A percentile compares a stretch with the other conserved stretches of the same genome.
phyloP scores from a whole-genome alignment of 2,888 invertebrate genomes.

The Lithophane ornitopus region DNA sequence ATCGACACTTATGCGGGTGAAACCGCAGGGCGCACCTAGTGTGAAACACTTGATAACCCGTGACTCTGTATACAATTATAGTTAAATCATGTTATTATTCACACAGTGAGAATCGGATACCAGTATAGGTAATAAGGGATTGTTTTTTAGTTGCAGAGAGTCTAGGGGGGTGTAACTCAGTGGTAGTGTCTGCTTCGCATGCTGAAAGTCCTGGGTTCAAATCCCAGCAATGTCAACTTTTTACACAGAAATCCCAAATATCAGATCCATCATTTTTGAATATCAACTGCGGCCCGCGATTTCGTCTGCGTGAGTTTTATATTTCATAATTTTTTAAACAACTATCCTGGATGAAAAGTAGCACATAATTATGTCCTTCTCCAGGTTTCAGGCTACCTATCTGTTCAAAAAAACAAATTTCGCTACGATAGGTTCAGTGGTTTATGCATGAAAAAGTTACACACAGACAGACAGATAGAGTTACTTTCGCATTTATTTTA shows the following conservation, averaged over 20 bases:
- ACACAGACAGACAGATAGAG: neutral
- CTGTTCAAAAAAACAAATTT: neutral
- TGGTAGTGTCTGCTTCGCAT: constrained; percentile 91
- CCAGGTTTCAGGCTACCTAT: too few relatives aligned
- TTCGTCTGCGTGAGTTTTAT: neutral
- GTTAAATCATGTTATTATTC: neutral
- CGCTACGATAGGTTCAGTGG: neutral
- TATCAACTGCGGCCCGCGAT: too few relatives aligned
- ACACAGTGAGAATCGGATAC: neutral
- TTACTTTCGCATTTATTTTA: neutral
- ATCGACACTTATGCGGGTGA: too few relatives aligned
- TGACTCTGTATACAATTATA: neutral
- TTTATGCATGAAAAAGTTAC: too few relatives aligned
- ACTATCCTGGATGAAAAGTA: neutral
- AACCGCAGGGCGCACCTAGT: neutral
- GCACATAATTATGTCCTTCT: too few relatives aligned
- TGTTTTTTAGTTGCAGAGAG: neutral
- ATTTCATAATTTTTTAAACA: neutral
- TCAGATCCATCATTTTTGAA: neutral
- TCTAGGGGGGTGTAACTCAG: constrained; percentile 67
- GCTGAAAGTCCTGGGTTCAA: constrained; percentile 92
- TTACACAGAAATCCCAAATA: neutral
- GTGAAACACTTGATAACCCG: neutral
- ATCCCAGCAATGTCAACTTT: constrained; percentile 73
- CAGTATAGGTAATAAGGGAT: too few relatives aligned